Evolutionary conservation across 2,113 vertebrate species (phyloP).

Genomic region (Tiliqua scincoides): DNA sequence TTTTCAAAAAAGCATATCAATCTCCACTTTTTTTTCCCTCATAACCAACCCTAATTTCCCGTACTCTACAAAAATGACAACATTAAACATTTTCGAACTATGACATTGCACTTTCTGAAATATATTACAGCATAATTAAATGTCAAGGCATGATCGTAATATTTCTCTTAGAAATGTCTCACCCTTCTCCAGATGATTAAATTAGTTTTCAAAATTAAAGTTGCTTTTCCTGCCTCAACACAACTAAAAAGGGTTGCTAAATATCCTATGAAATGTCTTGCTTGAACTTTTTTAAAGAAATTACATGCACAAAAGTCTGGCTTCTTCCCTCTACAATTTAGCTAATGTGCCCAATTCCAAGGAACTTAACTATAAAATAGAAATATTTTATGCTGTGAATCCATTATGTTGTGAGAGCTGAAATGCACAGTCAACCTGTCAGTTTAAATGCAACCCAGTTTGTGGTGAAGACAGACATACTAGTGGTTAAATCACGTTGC

Average conservation of each 20-base stretch:
- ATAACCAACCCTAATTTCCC: neutral
- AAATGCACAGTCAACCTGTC: slow-evolving; percentile 11
- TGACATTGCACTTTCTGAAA: slow-evolving; percentile 24
- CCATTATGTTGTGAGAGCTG: neutral
- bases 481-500: neutral
- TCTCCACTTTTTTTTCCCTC: neutral
- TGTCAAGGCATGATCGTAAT: slow-evolving; percentile 33
- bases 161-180: slow-evolving; percentile 36
- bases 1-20: neutral
- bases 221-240: slow-evolving; percentile 22
- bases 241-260: slow-evolving; percentile 28
- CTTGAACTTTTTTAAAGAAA: slow-evolving; percentile 7
- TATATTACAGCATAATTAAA: neutral
- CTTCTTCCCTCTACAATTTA: slow-evolving; percentile 28
- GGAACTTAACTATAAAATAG: slow-evolving; percentile 3
- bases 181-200: slow-evolving; percentile 45
- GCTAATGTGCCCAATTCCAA: neutral
- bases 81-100: slow-evolving; percentile 44
- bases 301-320: slow-evolving; percentile 23
- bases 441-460: neutral
- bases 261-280: slow-evolving; percentile 6
- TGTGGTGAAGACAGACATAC: neutral
- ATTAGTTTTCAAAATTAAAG: slow-evolving; percentile 26
- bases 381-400: slow-evolving; percentile 24
- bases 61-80: slow-evolving; percentile 8